These are phyloP conservation scores for Lasioglossum oenotherae DNA, from an alignment of 2,888 invertebrate species.

Conservation along the genomic window DNA sequence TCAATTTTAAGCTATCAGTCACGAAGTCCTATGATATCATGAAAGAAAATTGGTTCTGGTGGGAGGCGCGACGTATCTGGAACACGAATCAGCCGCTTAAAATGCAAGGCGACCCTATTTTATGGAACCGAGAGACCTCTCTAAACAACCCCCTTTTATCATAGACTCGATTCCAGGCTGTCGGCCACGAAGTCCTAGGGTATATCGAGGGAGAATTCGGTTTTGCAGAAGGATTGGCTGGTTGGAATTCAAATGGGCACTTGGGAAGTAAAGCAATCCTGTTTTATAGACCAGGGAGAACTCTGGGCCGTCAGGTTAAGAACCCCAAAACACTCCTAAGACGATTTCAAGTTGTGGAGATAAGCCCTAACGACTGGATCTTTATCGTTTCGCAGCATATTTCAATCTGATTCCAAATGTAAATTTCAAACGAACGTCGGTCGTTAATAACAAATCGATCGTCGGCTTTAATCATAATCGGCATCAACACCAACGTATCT, in stretches of 20 bases:
- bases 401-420: too few species aligned
- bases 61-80: neutral
- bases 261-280: neutral
- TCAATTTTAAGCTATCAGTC: neutral
- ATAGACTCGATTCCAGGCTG: neutral
- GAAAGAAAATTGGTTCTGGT: neutral
- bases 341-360: neutral
- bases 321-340: neutral
- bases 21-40: neutral
- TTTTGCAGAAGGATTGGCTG: neutral
- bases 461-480: too few species aligned
- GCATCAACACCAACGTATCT: too few species aligned
- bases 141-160: neutral
- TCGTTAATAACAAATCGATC: too few species aligned
- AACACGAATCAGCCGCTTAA: neutral
- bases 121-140: neutral
- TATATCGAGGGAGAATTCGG: neutral
- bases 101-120: conserved; percentile 6
- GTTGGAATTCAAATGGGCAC: neutral
- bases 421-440: too few species aligned
- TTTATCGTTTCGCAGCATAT: too few species aligned
- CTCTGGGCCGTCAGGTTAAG: too few species aligned
- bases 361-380: neutral
- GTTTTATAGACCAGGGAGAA: neutral
- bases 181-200: neutral